Conservation (phyloP, 2,113 vertebrate genomes). For the Microtus richardsoni region DNA sequence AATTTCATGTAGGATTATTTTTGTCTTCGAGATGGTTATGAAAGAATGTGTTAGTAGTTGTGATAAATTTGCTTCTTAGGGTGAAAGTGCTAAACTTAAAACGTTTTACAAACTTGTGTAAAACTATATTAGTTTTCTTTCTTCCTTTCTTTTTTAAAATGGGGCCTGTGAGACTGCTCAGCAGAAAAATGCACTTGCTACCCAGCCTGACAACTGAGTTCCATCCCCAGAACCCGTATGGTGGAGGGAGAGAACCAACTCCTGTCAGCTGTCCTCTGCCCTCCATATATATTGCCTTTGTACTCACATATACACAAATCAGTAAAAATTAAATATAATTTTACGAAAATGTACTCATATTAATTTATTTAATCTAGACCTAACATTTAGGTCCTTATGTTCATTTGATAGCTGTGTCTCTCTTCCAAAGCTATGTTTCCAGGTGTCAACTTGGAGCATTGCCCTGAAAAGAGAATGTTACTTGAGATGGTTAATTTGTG, state of each 20-base stretch:
- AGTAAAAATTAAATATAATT: neutral
- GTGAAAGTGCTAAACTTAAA: neutral
- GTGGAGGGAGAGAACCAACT: neutral
- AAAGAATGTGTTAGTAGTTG: neutral
- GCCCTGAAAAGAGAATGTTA: neutral
- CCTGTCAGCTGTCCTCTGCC: neutral
- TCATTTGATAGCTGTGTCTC: neutral
- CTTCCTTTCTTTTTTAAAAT: neutral
- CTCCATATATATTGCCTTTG: neutral
- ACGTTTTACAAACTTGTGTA: neutral
- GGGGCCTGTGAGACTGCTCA: neutral
- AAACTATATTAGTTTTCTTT: neutral
- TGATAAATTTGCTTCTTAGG: neutral
- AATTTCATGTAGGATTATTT: neutral
- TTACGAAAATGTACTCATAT: neutral
- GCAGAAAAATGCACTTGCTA: neutral
- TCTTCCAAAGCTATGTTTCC: neutral
- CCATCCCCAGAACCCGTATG: neutral
- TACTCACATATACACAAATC: no score
- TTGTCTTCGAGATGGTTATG: neutral
- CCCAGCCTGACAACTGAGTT: neutral
- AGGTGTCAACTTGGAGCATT: neutral
- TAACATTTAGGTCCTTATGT: neutral
- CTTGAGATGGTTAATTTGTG: constrained; percentile 43
- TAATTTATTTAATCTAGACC: neutral